Conservation (phyloP, 2,797 vertebrate genomes). For the Pangasius sanitwongsei region DNA sequence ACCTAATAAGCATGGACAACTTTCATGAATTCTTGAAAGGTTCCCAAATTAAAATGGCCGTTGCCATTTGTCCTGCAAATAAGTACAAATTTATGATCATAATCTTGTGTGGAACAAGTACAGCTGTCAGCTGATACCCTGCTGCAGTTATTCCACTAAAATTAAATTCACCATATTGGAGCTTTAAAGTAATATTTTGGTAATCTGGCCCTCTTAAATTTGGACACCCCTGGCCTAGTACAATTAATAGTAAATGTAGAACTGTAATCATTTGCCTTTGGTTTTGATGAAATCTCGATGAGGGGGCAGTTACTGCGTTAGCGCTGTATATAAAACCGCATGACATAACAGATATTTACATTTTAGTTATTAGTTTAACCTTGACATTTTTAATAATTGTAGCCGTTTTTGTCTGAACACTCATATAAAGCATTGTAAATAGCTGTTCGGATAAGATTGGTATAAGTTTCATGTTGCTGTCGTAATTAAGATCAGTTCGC, state of each 20-base stretch:
- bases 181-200: not conserved
- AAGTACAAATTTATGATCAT: not conserved
- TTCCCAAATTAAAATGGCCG: not conserved
- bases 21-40: not conserved
- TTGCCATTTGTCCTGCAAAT: not conserved
- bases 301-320: not conserved
- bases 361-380: not conserved
- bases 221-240: not conserved
- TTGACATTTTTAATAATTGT: not conserved
- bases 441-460: not conserved
- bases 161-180: not conserved
- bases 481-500: not conserved
- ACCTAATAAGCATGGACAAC: not conserved
- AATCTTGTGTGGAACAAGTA: not conserved
- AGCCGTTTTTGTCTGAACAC: not conserved
- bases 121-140: not conserved
- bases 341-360: not conserved
- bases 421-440: not conserved
- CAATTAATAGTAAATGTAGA: not conserved
- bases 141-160: not conserved
- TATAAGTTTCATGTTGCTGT: not conserved
- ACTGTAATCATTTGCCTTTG: not conserved
- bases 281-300: not conserved
- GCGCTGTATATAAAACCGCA: not conserved
- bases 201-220: not conserved